A percentile compares a stretch with the other conserved stretches of the same genome.
These are phyloP conservation scores for Andrena flavipes DNA, from an alignment of 2,888 invertebrate species.

Conservation along the genomic window DNA sequence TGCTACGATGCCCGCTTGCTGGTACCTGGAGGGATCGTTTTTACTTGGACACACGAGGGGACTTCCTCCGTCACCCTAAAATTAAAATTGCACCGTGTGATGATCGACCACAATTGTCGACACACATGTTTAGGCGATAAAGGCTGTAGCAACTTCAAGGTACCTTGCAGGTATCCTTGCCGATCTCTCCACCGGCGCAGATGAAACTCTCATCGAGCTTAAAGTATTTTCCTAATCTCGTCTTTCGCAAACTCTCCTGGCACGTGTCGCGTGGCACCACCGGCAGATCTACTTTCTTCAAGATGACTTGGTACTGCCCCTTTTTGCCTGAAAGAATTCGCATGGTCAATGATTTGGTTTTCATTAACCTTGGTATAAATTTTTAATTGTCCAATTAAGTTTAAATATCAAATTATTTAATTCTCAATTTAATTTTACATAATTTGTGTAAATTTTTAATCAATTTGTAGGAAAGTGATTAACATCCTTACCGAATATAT, in stretches of 20 bases:
- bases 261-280: constrained; percentile 88
- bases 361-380: too few relatives aligned
- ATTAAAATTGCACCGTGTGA: constrained; percentile 21
- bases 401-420: too few relatives aligned
- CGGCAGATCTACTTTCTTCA: constrained; percentile 91
- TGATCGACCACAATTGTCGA: background rate
- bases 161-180: constrained; percentile 90
- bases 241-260: constrained; percentile 87
- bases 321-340: constrained; percentile 77
- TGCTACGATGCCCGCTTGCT: constrained; percentile 89
- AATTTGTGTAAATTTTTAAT: too few relatives aligned
- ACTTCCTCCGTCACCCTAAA: constrained; percentile 90
- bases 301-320: constrained; percentile 88
- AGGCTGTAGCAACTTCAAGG: background rate
- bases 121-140: background rate
- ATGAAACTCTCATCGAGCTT: constrained; percentile 89
- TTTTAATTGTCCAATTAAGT: too few relatives aligned
- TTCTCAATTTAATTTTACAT: too few relatives aligned
- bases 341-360: background rate
- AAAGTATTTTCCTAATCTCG: constrained; percentile 89
- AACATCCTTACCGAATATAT: constrained; percentile 87
- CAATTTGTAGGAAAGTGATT: background rate
- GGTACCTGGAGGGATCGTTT: constrained; percentile 85
- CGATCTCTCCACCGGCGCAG: constrained; percentile 92
- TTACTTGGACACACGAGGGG: constrained; percentile 91